A percentile compares a stretch with the other conserved stretches of the same genome.
These are phyloP conservation scores for Laticauda laticaudata DNA, from an alignment of 2,113 vertebrate genomes.

Conservation along the genomic window DNA sequence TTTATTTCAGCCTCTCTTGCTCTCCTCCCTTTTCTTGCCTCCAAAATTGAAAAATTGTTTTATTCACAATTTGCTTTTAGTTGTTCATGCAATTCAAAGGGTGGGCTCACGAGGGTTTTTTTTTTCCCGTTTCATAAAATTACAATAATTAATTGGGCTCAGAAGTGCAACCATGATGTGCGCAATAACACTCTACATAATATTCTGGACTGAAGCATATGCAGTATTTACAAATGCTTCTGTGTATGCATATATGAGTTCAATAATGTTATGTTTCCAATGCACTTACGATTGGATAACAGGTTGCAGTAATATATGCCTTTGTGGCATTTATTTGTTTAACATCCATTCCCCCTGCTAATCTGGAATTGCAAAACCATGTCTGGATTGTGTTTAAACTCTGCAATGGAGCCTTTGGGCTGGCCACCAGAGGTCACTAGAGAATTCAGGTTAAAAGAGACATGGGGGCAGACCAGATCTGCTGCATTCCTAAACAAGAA, in stretches of 20 bases:
- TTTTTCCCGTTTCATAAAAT: constrained; percentile 69
- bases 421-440: constrained; percentile 78
- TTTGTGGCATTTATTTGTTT: constrained; percentile 66
- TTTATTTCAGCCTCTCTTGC: constrained; percentile 69
- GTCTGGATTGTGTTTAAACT: constrained; percentile 60
- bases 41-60: constrained; percentile 80
- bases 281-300: constrained; percentile 49
- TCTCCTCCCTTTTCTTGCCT: constrained; percentile 55
- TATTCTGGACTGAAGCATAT: constrained; percentile 58
- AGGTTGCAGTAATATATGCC: constrained; percentile 57
- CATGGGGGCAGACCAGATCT: constrained; percentile 45
- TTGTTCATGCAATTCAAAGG: constrained; percentile 69
- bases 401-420: constrained; percentile 48
- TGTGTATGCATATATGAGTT: constrained; percentile 64
- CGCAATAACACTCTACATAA: constrained; percentile 68
- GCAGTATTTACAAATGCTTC: constrained; percentile 64
- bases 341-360: constrained; percentile 34
- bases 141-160: constrained; percentile 75
- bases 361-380: constrained; percentile 29
- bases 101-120: constrained; percentile 15
- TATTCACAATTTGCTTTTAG: constrained; percentile 74
- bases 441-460: constrained; percentile 72
- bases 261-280: constrained; percentile 61
- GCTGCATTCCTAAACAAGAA: constrained; percentile 59
- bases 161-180: constrained; percentile 63